Conservation (phyloP, 2,888 invertebrate species). For the Odiellus spinosus region DNA sequence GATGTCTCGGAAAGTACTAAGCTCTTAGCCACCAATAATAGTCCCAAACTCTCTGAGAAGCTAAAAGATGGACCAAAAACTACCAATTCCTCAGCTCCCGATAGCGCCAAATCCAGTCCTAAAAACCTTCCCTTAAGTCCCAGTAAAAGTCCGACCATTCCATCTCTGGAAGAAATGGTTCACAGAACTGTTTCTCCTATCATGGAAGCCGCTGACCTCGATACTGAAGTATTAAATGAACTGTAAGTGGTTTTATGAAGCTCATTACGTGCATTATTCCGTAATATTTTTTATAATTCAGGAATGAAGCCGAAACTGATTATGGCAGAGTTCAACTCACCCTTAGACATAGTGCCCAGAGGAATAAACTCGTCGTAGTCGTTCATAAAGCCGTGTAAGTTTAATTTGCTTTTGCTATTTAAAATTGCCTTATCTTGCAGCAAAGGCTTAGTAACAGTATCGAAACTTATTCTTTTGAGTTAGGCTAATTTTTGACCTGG, state of each 20-base stretch:
- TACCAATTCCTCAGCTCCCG: too few species aligned
- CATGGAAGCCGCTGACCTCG: slow-evolving; percentile 16
- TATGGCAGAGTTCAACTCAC: slow-evolving; percentile 55
- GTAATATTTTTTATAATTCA: neutral
- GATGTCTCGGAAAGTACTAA: too few species aligned
- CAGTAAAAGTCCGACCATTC: slow-evolving; percentile 1
- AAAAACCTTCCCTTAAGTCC: too few species aligned
- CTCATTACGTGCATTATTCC: neutral
- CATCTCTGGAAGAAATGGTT: slow-evolving; percentile 21
- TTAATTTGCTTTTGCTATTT: slow-evolving; percentile 4
- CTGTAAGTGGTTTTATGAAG: neutral
- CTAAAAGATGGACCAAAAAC: too few species aligned
- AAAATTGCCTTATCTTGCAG: slow-evolving; percentile 5
- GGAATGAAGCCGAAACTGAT: neutral
- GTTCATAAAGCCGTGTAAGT: slow-evolving; percentile 80
- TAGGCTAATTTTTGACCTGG: neutral
- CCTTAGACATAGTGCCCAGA: slow-evolving; percentile 62
- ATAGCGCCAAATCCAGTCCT: too few species aligned
- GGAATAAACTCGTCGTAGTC: slow-evolving; percentile 64
- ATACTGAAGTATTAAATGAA: slow-evolving; percentile 5
- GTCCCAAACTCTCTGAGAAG: too few species aligned
- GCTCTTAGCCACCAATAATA: too few species aligned
- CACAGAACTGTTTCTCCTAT: slow-evolving; percentile 18
- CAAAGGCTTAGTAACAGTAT: neutral
- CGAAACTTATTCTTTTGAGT: neutral